Conservation (phyloP, 2,797 vertebrate genomes). For the Ctenochaetus hawaiiensis region DNA sequence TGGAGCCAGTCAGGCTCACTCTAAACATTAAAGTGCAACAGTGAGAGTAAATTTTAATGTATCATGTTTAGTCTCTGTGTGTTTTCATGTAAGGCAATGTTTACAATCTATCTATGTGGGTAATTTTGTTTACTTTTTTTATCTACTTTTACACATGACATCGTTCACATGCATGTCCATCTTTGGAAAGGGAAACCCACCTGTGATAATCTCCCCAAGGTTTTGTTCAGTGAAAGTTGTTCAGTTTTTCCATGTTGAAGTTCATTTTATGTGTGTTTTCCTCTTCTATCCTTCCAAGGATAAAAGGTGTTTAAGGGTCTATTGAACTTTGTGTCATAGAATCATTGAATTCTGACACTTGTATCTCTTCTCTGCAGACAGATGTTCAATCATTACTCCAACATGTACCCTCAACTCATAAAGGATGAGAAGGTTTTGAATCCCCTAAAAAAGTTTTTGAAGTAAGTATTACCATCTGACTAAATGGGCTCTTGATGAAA, state of each 20-base stretch:
- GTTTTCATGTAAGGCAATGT: neutral
- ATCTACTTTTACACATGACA: neutral
- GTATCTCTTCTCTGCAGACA: conserved; percentile 81
- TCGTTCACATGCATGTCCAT: neutral
- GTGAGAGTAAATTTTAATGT: neutral
- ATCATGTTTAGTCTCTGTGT: neutral
- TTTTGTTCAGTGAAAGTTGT: no score
- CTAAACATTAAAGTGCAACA: neutral
- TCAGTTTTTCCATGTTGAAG: no score
- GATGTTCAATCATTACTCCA: conserved; percentile 89
- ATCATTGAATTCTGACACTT: neutral
- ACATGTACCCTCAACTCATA: conserved; percentile 92
- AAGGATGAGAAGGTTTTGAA: conserved; percentile 80
- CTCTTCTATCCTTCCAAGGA: no score
- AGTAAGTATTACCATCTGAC: conserved; percentile 70
- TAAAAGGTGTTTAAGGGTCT: no score
- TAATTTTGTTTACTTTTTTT: neutral
- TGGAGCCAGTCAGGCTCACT: neutral
- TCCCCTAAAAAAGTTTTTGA: conserved; percentile 87
- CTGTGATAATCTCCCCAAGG: no score
- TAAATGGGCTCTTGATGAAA: neutral
- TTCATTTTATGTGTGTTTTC: no score
- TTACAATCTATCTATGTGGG: neutral
- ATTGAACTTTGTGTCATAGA: neutral
- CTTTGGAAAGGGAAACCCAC: no score